Evolutionary conservation across 2,888 invertebrate species (phyloP), one percentile per base, ranked within the genome.

Genomic region (Notodonta dromedarius): DNA sequence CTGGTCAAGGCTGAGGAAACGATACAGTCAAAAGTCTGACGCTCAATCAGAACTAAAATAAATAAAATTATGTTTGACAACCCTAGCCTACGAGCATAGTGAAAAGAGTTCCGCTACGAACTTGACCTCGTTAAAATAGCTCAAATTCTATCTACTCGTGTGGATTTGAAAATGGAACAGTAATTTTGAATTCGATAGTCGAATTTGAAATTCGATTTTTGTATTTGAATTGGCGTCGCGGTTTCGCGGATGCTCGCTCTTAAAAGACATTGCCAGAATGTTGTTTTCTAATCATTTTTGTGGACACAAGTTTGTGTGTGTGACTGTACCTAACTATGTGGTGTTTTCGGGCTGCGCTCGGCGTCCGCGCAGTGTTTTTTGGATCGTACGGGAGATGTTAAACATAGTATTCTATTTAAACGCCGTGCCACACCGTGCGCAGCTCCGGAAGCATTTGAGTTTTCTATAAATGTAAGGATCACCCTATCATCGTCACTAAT

Each of bases 211-310:
- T 77, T 79, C 78, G 71, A 78, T 62, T 70, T 77, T 78, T 76
- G 71, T 76, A 76, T 82, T 80, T 78, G 70, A 71, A 78, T 9
- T 16, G 11, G 16, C 42, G 73, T 68, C 70, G 73, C 71, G 71
- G 72, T 74, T 72, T 73, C 72, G 69, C 66, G 71, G 75, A 72
- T 73, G 77, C 16, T 4, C 7, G 77, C 76, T 73, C 70, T 74
- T 86, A 87, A 86, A 89, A 90, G 83, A 88, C 87, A 90, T 87
- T 86, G 86, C 88, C 86, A 87, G 88, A 53, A 85, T 84, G 77
- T 84, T 84, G 83, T 68, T 85, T 84, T 85, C 77, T 84, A 84
- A 88, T 85, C 84, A 82, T 89, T 85, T 76, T 73, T 82, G 78
- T 82, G 79, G 84, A 86, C 83, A 86, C 84, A 85, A 80, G 85